Evolutionary conservation across 92 coral and sea anemone species (phyloP).

Genomic region (Isaurus tuberculatus): DNA sequence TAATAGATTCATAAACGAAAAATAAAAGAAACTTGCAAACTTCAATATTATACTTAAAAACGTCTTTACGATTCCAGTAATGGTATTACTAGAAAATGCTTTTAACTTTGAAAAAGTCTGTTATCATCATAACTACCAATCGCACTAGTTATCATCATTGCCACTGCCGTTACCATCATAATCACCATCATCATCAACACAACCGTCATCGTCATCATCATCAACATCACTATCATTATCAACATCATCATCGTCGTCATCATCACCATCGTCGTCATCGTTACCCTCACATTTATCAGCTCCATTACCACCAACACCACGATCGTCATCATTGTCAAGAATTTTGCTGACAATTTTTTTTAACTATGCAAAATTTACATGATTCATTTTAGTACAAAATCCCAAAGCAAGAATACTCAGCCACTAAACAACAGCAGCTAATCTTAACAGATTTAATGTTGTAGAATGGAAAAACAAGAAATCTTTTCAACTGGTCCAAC

Average conservation of each 20-base stretch:
- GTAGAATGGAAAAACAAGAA: background rate
- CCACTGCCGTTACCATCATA: background rate
- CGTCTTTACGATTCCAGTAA: no score
- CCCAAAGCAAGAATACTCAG: constrained; percentile 20
- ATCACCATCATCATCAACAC: background rate
- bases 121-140: no score
- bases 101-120: no score
- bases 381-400: constrained; percentile 9
- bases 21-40: no score
- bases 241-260: background rate
- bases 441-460: background rate
- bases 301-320: background rate
- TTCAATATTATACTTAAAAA: no score
- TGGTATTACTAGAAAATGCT: no score
- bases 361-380: background rate
- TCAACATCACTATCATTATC: background rate
- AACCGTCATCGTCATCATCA: background rate
- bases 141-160: background rate
- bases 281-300: background rate
- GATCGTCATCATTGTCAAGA: no score
- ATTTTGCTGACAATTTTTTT: background rate
- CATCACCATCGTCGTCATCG: background rate
- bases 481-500: background rate
- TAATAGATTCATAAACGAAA: no score
- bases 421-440: background rate